Evolutionary conservation across 2,888 invertebrate genomes (phyloP), one percentile per base, ranked within the genome.

Genomic region (Dasysyrphus tricinctus): DNA sequence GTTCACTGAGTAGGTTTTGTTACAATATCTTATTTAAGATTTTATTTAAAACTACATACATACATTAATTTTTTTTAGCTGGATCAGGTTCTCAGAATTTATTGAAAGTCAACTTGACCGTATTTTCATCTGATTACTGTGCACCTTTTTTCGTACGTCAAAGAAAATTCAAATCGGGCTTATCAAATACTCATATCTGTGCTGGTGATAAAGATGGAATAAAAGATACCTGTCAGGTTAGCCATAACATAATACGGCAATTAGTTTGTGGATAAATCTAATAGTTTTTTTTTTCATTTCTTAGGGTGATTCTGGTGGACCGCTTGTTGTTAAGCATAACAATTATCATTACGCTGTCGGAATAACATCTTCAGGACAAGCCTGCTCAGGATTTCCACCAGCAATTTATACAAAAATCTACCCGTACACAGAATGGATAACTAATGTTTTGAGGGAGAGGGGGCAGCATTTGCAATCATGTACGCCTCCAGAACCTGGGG

Each of bases 101-200:
- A 14, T 11, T 69, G 14, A 79, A 79, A 14, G 72, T 79, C 14
- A 39, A 65, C 12, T n/a, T 79, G 12, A 63, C 54, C 8, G 56
- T 47, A 14, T 59, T 56, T 47, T 8, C 54, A 11, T n/a, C 32
- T 8, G 42, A 16, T 2, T 29, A 9, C 6, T 79, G 79, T 19
- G 24, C 14, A 16, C 63, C 63, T 7, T 72, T 65, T 12, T 56
- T 56, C 9, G 19, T 63, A 32, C n/a, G 72, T 11, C 54, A 79
- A 19, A 39, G 61, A 9, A 79, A 56, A 39, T 73, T 73, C 37
- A 54, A 29, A 57, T 37, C 3, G 1, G 90, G 90, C 2, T 81
- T 91, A 32, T 67, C 88, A 11, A 73, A 88, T 39, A 69, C 89
- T n/a, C 90, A 90, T 83, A 19, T 91, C 11, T 91, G 91, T 81